Percentiles rank a stretch among this genome's conserved stretches.
phyloP scores from a whole-genome alignment of 2,888 invertebrate genomes.

The Phengaris alcon region DNA sequence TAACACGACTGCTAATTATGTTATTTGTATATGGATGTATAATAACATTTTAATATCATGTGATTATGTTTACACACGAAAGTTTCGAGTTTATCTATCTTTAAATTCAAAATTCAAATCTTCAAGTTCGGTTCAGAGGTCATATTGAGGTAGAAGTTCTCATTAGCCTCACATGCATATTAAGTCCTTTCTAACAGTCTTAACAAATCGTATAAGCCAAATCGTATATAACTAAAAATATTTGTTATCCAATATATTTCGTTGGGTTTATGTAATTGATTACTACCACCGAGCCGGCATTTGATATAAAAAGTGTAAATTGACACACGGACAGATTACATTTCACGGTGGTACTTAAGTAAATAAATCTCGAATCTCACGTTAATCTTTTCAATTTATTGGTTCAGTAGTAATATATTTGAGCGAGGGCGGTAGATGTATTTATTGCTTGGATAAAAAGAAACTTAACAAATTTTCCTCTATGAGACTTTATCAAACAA shows the following conservation, averaged over 20 bases:
- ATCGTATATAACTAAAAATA: too few relatives aligned
- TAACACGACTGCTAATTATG: neutral
- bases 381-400: constrained; percentile 74
- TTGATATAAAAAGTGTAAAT: constrained; percentile 52
- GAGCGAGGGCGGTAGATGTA: constrained; percentile 65
- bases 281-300: constrained; percentile 15
- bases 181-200: too few relatives aligned
- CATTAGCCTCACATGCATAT: too few relatives aligned
- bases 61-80: too few relatives aligned
- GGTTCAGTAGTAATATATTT: constrained; percentile 55
- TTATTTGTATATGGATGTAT: neutral
- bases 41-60: neutral
- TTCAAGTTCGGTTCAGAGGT: too few relatives aligned
- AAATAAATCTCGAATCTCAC: constrained; percentile 69
- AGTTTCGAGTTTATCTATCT: too few relatives aligned
- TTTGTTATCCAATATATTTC: too few relatives aligned
- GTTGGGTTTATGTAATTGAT: neutral
- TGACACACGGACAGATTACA: constrained; percentile 63
- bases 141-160: too few relatives aligned
- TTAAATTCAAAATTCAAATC: too few relatives aligned
- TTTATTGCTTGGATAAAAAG: constrained; percentile 69
- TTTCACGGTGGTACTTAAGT: constrained; percentile 67
- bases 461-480: constrained; percentile 45
- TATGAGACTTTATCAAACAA: constrained; percentile 10
- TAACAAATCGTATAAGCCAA: too few relatives aligned